Base-by-base conservation (phyloP, 2,797 vertebrate genomes). In the Centropyge bicolor region DNA sequence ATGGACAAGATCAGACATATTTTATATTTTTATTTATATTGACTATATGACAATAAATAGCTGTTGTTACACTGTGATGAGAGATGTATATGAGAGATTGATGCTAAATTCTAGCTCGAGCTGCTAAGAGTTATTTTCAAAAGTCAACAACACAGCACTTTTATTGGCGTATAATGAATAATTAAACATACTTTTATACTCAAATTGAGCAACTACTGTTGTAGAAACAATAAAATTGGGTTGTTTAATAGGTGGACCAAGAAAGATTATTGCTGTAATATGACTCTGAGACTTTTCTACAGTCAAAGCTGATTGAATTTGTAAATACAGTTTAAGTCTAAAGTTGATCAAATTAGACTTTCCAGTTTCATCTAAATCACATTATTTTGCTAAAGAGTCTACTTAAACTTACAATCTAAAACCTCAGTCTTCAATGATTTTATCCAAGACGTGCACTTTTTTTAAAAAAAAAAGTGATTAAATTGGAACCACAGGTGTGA, bases 1-100 rank as follows among this genome's bases (percentile, higher is more conserved):
- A 69, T 57, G 63, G 35, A 67, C 76, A 19, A 78, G 40, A 80
- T 67, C 70, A 49, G 62, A 5, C 59, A 70, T 56, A 56, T 48
- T 35, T 54, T n/a, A 36, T 31, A 52, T 11, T 62, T 49, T n/a
- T 59, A 56, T n/a, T n/a, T n/a, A n/a, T n/a, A n/a, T n/a, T n/a
- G n/a, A n/a, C n/a, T n/a, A n/a, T n/a, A n/a, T n/a, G n/a, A n/a
- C n/a, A n/a, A n/a, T n/a, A n/a, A n/a, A n/a, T 69, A 12, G 1
- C 0, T 35, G 22, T 16, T 8, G 14, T 60, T 27, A 31, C 6
- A 4, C 22, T 24, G 11, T 10, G 3, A 55, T 55, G 6, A 11
- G 27, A 31, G 4, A 31, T 31, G 27, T 31, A 59, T 11, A 14
- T 24, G 1, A 41, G 20, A 36, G 8, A 72, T 16, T 24, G 45